A percentile compares a stretch with the other conserved stretches of the same genome.
Conservation (phyloP, 2,113 vertebrate species). For the Rynchops niger region DNA sequence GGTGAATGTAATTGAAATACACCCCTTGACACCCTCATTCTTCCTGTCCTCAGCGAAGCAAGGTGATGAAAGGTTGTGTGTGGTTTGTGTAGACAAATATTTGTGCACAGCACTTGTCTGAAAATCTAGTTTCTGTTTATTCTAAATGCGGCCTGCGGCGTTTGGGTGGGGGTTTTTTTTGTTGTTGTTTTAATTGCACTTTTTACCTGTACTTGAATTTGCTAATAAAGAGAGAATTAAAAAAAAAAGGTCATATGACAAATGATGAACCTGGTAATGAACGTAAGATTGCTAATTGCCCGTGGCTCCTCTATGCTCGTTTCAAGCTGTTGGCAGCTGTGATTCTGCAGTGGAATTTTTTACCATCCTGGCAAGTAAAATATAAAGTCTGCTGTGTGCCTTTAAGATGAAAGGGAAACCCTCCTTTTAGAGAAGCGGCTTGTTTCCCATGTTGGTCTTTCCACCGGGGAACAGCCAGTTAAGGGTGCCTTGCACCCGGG, state of each 20-base stretch:
- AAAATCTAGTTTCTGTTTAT: neutral
- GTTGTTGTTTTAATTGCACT: neutral
- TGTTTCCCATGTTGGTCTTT: neutral
- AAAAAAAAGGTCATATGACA: neutral
- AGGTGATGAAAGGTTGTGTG: neutral
- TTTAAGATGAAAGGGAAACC: neutral
- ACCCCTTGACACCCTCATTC: neutral
- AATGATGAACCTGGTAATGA: conserved; percentile 10
- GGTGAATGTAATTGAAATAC: neutral
- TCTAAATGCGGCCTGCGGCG: neutral
- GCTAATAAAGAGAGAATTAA: neutral
- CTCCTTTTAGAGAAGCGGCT: neutral
- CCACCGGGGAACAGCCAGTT: neutral
- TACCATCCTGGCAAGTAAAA: neutral
- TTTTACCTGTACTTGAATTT: conserved; percentile 13
- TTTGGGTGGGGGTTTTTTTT: neutral
- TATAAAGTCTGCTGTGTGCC: neutral
- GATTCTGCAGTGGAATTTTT: neutral
- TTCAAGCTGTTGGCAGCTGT: neutral
- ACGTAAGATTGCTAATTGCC: conserved; percentile 19
- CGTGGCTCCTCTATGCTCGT: neutral
- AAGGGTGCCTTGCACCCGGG: neutral
- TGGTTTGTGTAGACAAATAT: neutral
- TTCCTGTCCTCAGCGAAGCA: neutral
- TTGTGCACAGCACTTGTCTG: neutral